These are phyloP conservation scores for Arbacia lixula DNA, from an alignment of 53 echinoderm and acorn worm species.

Conservation along the genomic window DNA sequence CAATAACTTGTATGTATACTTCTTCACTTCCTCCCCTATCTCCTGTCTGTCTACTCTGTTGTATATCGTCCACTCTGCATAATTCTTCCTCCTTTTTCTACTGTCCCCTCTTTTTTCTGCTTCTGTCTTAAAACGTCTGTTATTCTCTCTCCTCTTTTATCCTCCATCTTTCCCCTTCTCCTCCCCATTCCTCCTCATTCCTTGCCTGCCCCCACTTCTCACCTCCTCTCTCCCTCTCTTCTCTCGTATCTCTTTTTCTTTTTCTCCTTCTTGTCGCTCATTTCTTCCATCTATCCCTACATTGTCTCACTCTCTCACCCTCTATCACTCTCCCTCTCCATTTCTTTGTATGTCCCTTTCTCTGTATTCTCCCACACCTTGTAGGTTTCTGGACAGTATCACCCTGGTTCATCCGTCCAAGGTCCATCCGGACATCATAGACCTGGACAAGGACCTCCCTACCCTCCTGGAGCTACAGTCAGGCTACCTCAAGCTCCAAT, in stretches of 20 bases:
- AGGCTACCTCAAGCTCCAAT: constrained; percentile 83
- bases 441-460: constrained; percentile 74
- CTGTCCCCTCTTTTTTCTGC: not conserved
- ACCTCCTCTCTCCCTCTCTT: not conserved
- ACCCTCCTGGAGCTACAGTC: constrained; percentile 72
- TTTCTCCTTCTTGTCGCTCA: not conserved
- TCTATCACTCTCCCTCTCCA: not conserved
- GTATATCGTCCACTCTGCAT: not conserved
- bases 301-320: not conserved
- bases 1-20: not conserved
- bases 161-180: not conserved
- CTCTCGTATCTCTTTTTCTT: not conserved
- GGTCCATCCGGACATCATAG: constrained; percentile 67
- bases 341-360: not conserved
- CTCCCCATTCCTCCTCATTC: not conserved
- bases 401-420: constrained; percentile 77
- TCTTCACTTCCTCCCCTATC: not conserved
- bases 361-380: not conserved
- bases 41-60: not conserved
- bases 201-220: not conserved
- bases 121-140: not conserved
- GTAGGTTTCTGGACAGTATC: constrained; percentile 79
- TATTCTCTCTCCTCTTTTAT: not conserved
- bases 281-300: not conserved
- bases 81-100: not conserved